Evolutionary conservation across 1,140 invertebrate genomes (phyloP).

Genomic region (Zaprionus davidi): DNA sequence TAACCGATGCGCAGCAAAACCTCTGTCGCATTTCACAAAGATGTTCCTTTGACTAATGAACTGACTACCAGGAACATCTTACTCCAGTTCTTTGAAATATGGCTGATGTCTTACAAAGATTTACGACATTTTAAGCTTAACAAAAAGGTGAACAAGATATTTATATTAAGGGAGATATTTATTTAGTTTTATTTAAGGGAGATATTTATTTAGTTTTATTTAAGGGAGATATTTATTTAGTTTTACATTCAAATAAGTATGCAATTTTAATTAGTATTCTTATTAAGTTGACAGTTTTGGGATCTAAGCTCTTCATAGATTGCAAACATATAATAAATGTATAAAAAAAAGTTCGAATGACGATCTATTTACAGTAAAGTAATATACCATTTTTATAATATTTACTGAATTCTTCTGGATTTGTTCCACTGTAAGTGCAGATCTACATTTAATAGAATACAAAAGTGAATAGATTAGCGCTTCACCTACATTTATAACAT

Average conservation of each 20-base stretch:
- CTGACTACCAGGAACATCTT: not conserved
- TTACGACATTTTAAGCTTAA: not conserved
- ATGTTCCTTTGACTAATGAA: slow-evolving; percentile 15
- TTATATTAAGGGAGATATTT: not conserved
- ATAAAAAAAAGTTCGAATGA: too few relatives aligned
- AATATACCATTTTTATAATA: too few relatives aligned
- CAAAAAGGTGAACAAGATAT: too few relatives aligned
- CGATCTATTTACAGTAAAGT: too few relatives aligned
- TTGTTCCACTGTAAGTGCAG: not conserved
- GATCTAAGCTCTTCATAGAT: too few relatives aligned
- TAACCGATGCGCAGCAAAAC: not conserved
- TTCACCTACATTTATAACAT: not conserved
- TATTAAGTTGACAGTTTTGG: not conserved
- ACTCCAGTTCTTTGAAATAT: not conserved
- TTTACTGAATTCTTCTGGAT: not conserved
- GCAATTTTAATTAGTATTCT: not conserved
- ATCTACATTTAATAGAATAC: not conserved
- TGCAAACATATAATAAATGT: too few relatives aligned
- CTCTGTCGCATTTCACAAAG: slow-evolving; percentile 2
- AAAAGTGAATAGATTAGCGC: not conserved
- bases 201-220: not conserved
- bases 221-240: not conserved
- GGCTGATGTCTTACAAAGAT: not conserved
- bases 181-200: not conserved
- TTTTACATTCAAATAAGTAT: too few relatives aligned